phyloP scores from a whole-genome alignment of 2,888 invertebrate species.

The Glyphotaelius pellucidus region DNA sequence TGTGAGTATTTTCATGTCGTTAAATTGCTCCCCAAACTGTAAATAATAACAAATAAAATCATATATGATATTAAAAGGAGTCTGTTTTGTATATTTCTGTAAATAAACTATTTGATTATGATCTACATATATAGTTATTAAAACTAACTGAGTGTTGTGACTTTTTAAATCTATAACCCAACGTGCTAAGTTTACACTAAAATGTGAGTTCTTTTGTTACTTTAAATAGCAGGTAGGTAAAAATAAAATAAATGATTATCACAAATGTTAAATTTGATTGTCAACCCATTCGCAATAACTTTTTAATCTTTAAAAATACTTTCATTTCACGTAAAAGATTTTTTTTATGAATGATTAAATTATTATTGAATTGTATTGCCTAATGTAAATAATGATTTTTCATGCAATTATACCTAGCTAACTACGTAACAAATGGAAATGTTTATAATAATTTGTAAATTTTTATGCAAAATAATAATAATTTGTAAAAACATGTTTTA shows the following conservation, averaged over 20 bases:
- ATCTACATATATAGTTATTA: slow-evolving; percentile 19
- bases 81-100: slow-evolving; percentile 34
- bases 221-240: not conserved
- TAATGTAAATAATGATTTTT: slow-evolving; percentile 2
- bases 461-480: not conserved
- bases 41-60: not conserved
- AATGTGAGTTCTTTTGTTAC: not conserved
- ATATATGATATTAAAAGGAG: slow-evolving; percentile 2
- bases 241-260: not conserved
- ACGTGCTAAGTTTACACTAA: slow-evolving; percentile 2
- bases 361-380: not conserved
- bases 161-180: slow-evolving; percentile 11
- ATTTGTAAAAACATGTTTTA: not conserved
- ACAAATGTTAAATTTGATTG: not conserved
- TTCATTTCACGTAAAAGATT: not conserved
- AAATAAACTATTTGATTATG: not conserved
- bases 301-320: not conserved
- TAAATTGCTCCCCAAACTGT: not conserved
- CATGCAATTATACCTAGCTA: not conserved
- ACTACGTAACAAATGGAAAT: not conserved
- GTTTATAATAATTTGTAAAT: not conserved
- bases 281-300: not conserved
- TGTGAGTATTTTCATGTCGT: not conserved
- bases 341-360: not conserved
- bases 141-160: slow-evolving; percentile 45